Base-by-base conservation (phyloP, 2,888 invertebrate species). In the Balanococcus diminutus region DNA sequence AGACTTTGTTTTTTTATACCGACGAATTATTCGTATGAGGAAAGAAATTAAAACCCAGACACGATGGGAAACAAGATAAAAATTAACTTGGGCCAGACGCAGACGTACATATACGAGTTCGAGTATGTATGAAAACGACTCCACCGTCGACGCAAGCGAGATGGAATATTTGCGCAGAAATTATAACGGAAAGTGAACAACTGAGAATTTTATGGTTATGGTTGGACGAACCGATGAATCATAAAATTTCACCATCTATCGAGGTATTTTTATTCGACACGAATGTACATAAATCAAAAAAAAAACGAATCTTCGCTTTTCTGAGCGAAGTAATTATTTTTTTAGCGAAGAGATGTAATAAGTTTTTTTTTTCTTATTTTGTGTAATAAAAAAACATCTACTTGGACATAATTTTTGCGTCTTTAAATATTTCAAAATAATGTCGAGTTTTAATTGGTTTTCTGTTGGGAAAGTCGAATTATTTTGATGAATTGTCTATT, bases 171-270 rank as follows among this genome's bases (percentile, higher is more conserved):
- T 28, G 5, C 28, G 25, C 1, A 25, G 14, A 31, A 67, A 67
- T 67, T 28, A 28, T 67, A 67, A 67, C 67, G 67, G 67, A 67
- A 67, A 67, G n/a, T 28, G 67, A 56, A 19, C 22, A 56, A 67
- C 67, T 16, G 67, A 28, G 28, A 28, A 16, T 28, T 67, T 67
- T 67, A 67, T 14, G 28, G 16, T 67, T 67, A n/a, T n/a, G n/a
- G n/a, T n/a, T n/a, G 5, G 28, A 16, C 67, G n/a, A 67, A 14
- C 46, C 2, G 14, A 67, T 67, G 67, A 67, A 67, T 67, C 67
- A 28, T 67, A 67, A 67, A 67, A 67, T 67, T 67, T 67, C 67
- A 67, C 67, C 67, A 31, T 67, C 67, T 28, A 67, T 28, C 4
- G n/a, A 31, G 25, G 28, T 28, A 28, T 67, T 67, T 28, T 28